phyloP scores from a whole-genome alignment of 2,888 invertebrate species.

The Hedya salicella region DNA sequence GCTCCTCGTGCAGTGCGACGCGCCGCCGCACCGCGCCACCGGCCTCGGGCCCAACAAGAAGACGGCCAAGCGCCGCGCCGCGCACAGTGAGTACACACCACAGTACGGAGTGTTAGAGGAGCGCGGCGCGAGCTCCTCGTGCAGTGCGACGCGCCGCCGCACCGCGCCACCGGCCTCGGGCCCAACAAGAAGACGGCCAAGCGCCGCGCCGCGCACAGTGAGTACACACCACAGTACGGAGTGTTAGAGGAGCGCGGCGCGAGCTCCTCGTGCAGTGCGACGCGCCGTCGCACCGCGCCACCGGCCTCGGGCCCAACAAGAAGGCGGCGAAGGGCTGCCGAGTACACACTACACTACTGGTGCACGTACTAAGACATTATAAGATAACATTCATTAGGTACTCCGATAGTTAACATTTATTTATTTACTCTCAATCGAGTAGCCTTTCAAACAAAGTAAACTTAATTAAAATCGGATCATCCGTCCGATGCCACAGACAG shows the following conservation, averaged over 20 bases:
- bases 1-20: slow-evolving; percentile 93
- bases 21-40: slow-evolving; percentile 87
- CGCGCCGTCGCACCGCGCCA: slow-evolving; percentile 87
- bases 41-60: slow-evolving; percentile 98
- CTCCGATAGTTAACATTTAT: too few species aligned
- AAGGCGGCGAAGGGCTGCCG: slow-evolving; percentile 96
- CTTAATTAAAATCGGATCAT: too few species aligned
- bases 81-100: slow-evolving; percentile 95
- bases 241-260: slow-evolving; percentile 92
- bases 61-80: slow-evolving; percentile 96
- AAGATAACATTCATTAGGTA: too few species aligned
- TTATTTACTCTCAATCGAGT: too few species aligned
- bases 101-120: slow-evolving; percentile 92
- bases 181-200: slow-evolving; percentile 98
- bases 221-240: slow-evolving; percentile 94
- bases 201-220: slow-evolving; percentile 95
- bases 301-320: slow-evolving; percentile 96
- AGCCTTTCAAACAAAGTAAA: too few species aligned
- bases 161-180: slow-evolving; percentile 92
- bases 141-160: slow-evolving; percentile 86
- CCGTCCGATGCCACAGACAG: too few species aligned
- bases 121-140: slow-evolving; percentile 96
- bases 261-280: slow-evolving; percentile 94
- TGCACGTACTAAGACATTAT: too few species aligned
- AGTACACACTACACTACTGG: slow-evolving; percentile 45